These are phyloP conservation scores for Noturus placidus DNA, from an alignment of 2,113 vertebrate genomes.

Conservation along the genomic window DNA sequence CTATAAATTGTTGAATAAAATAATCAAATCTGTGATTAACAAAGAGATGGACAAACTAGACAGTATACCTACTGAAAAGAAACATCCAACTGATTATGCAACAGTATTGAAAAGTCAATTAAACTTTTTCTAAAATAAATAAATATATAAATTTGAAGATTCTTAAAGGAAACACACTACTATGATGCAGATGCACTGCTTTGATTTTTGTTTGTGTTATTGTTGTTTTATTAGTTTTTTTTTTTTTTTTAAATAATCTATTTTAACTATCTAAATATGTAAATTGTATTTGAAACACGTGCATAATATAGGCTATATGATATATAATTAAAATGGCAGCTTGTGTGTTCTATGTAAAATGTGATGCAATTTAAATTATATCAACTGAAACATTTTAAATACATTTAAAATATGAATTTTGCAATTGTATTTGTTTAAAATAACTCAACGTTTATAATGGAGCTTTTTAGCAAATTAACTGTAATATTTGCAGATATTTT, in stretches of 20 bases:
- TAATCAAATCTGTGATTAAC: background rate
- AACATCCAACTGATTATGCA: background rate
- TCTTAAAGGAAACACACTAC: background rate
- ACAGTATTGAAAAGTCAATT: background rate
- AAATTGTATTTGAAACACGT: background rate
- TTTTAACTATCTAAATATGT: no score
- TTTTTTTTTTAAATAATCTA: no score
- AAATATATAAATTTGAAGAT: background rate
- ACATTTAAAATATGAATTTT: no score
- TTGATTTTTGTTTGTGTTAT: no score
- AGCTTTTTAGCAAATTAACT: no score
- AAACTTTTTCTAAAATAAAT: no score
- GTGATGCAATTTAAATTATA: background rate
- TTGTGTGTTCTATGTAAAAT: background rate
- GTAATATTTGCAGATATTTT: no score
- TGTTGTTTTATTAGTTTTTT: no score
- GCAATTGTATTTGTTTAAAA: no score
- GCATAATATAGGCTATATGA: background rate
- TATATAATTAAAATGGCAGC: background rate
- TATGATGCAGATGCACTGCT: no score
- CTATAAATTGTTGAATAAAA: background rate
- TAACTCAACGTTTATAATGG: no score
- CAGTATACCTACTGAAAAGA: background rate
- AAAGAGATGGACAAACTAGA: background rate
- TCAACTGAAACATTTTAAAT: no score